These are phyloP conservation scores for Belgica antarctica DNA, from an alignment of 2,888 invertebrate genomes.

Conservation along the genomic window DNA sequence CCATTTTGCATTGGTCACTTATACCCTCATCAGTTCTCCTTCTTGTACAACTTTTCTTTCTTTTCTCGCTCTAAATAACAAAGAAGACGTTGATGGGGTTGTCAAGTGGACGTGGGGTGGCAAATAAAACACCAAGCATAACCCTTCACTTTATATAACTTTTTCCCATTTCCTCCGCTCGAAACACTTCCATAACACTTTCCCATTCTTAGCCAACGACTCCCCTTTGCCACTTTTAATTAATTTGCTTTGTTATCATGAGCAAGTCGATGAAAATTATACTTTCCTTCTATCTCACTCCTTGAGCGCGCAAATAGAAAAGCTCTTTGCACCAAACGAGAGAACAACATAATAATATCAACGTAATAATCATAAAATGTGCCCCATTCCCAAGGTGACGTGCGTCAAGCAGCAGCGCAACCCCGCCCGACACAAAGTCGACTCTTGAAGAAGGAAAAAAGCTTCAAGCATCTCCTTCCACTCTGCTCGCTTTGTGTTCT, in stretches of 20 bases:
- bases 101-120: neutral
- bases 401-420: neutral
- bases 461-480: neutral
- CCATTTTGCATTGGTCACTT: constrained; percentile 7
- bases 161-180: neutral
- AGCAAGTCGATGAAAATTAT: constrained; percentile 26
- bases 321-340: constrained; percentile 3
- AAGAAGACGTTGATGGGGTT: neutral
- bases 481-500: neutral
- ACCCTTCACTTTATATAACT: neutral
- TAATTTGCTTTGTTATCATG: constrained; percentile 39
- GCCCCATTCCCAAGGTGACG: constrained; percentile 3
- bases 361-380: constrained; percentile 37
- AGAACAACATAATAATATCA: constrained; percentile 36
- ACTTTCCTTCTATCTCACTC: constrained; percentile 1
- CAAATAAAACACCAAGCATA: neutral
- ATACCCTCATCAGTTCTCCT: constrained; percentile 35
- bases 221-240: constrained; percentile 42
- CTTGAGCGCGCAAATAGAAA: neutral
- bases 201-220: neutral
- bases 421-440: constrained; percentile 9
- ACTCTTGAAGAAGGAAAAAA: neutral
- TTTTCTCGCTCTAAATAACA: neutral
- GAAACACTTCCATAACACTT: neutral
- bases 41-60: neutral